Evolutionary conservation across 2,113 vertebrate genomes (phyloP), one percentile per base, ranked within the genome.

Genomic region (Addax nasomaculatus): DNA sequence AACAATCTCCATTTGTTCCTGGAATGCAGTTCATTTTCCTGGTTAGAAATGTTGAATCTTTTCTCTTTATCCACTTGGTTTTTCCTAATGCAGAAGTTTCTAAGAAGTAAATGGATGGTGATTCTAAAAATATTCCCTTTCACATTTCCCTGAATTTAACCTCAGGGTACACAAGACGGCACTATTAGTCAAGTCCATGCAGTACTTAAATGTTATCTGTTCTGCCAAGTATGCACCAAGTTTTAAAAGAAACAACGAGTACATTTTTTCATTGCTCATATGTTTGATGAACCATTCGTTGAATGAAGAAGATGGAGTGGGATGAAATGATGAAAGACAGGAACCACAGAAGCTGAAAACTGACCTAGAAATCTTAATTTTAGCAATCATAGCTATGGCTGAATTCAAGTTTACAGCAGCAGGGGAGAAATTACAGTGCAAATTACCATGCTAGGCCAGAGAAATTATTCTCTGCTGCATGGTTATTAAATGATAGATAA

Each of bases 401-500:
- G 98, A 98, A 98, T 99, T 98, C 97, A 98, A 98, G 98, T 98
- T 98, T 98, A 98, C 95, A 98, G 98, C 98, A 99, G 99, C 98
- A 1, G 98, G 99, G 97, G 98, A 98, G 98, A 99, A 99, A 99
- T 99, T 99, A 99, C 95, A 98, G 98, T 97, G 98, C 98, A 99
- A 99, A 99, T 99, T 99, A 98, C 98, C 99, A 99, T 98, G 98
- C 98, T 98, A 99, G 98, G 98, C 98, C 97, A 96, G 98, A 98
- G 98, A 99, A 99, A 99, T 99, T 99, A 99, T 98, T 99, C 98
- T 99, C 98, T 98, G 98, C 98, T 98, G 97, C 98, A 99, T 64
- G 98, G 98, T 98, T 98, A 99, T 99, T 99, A 99, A 98, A 96
- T 98, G 98, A 98, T 98, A 99, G 99, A 99, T 99, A 99, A 99